These are phyloP conservation scores for Eilema depressum DNA, from an alignment of 2,888 invertebrate genomes.

Conservation along the genomic window DNA sequence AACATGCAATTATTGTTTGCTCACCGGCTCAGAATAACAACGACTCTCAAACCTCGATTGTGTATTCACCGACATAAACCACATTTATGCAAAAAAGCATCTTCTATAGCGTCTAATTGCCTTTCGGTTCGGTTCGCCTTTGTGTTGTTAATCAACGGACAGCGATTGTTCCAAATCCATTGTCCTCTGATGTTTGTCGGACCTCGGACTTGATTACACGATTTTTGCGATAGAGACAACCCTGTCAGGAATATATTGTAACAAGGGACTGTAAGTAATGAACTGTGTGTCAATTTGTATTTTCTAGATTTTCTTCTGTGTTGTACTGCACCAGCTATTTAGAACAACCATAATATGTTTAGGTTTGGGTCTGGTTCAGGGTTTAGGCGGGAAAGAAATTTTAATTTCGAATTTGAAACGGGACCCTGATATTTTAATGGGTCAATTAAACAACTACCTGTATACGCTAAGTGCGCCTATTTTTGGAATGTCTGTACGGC, in stretches of 20 bases:
- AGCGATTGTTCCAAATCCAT: constrained; percentile 55
- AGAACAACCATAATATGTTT: too few species aligned
- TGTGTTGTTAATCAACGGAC: constrained; percentile 67
- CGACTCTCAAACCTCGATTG: constrained; percentile 31
- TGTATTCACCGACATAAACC: constrained; percentile 39
- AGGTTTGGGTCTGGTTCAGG: too few species aligned
- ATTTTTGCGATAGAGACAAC: constrained; percentile 35
- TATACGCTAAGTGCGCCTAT: too few species aligned
- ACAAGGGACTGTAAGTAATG: constrained; percentile 20
- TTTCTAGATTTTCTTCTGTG: neutral
- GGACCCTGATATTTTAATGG: too few species aligned
- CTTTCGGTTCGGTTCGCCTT: constrained; percentile 59
- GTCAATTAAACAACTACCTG: too few species aligned
- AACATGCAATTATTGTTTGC: constrained; percentile 26
- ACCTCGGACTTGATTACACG: constrained; percentile 43
- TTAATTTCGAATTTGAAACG: too few species aligned
- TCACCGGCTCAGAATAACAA: constrained; percentile 21
- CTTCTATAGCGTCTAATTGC: constrained; percentile 61
- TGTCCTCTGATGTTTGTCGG: constrained; percentile 47
- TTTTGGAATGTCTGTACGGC: too few species aligned
- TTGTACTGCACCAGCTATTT: too few species aligned
- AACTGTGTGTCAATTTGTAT: constrained; percentile 17
- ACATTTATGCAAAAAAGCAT: constrained; percentile 49
- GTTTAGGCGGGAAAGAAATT: too few species aligned
- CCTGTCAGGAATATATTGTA: constrained; percentile 24